phyloP scores from a whole-genome alignment of 2,888 invertebrate genomes.

The Lathronympha strigana region DNA sequence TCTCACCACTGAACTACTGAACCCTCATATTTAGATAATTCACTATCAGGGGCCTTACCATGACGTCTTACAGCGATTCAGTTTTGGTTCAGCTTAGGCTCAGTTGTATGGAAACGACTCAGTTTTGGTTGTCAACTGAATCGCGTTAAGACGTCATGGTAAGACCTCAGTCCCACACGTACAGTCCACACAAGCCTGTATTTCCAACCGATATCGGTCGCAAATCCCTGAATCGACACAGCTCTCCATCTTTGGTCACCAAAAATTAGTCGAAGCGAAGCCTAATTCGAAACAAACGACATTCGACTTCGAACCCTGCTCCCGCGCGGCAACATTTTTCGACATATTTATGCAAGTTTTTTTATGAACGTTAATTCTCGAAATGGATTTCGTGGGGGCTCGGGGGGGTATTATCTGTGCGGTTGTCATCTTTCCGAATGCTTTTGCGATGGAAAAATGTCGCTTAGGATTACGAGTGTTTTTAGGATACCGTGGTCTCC shows the following conservation, averaged over 20 bases:
- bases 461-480: constrained; percentile 45
- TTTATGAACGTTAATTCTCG: constrained; percentile 72
- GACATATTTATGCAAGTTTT: constrained; percentile 62
- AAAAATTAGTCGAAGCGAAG: constrained; percentile 70
- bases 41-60: no score
- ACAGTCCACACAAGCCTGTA: not conserved
- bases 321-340: constrained; percentile 62
- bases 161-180: no score
- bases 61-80: no score
- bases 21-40: no score
- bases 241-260: constrained; percentile 38
- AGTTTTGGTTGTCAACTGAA: no score
- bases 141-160: no score
- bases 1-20: no score
- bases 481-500: not conserved
- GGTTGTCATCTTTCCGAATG: constrained; percentile 51
- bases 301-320: constrained; percentile 51
- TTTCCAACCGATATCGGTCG: not conserved
- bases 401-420: constrained; percentile 48
- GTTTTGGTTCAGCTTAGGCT: no score
- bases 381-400: constrained; percentile 68
- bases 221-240: constrained; percentile 2
- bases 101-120: no score
- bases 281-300: constrained; percentile 55
- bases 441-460: constrained; percentile 48